Evolutionary conservation across 2,797 vertebrate genomes (phyloP).

Genomic region (Artibeus lituratus): DNA sequence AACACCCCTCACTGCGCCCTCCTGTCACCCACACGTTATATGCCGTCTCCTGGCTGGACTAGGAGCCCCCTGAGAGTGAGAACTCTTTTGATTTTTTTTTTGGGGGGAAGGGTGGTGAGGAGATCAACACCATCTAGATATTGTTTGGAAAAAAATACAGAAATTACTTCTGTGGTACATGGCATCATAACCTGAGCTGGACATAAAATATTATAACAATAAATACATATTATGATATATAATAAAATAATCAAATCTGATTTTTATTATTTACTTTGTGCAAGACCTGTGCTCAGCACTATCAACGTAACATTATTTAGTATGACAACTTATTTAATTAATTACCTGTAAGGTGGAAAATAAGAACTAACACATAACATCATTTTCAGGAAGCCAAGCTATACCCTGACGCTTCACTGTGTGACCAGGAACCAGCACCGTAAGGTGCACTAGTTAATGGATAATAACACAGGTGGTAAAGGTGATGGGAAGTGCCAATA

Average conservation of each 20-base stretch:
- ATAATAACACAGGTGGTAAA: not conserved
- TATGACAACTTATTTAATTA: not conserved
- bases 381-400: not conserved
- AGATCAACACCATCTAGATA: not conserved
- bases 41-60: not conserved
- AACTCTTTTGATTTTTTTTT: not conserved
- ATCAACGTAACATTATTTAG: not conserved
- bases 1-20: accelerated
- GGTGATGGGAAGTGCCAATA: not conserved
- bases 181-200: not conserved
- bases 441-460: not conserved
- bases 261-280: not conserved
- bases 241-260: not conserved
- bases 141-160: not conserved
- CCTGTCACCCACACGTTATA: not conserved
- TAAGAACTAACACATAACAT: not conserved
- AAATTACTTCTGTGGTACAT: not conserved
- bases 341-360: not conserved
- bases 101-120: too few relatives aligned
- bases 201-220: not conserved
- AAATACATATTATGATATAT: not conserved
- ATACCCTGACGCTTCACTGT: not conserved
- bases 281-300: not conserved
- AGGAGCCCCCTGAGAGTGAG: not conserved
- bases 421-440: not conserved